Evolutionary conservation across 2,888 invertebrate genomes (phyloP), one percentile per base, ranked within the genome.

Genomic region (Drosophila meridiana): DNA sequence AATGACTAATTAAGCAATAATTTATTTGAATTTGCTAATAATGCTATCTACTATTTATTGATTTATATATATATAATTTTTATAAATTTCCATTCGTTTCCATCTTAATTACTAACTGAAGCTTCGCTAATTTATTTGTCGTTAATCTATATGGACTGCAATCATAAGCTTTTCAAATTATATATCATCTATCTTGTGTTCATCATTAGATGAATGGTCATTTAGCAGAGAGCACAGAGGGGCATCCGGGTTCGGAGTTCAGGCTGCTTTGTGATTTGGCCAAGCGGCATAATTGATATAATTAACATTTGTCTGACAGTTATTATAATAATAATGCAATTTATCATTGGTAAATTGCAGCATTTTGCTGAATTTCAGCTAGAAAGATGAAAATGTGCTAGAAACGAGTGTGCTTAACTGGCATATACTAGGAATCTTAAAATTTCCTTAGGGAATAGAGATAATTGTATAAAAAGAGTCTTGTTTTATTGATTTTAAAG

Each of bases 221-320:
- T 38, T 55, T 26, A 52, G 52, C 34, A 34, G 52, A 20, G 40
- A 11, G n/a, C 6, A 6, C 8, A 52, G n/a, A 9, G 50, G 50
- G n/a, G 32, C 32, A 38, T 55, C 38, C 36, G 40, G 13, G 40
- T 55, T 53, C 38, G 13, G 4, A 50, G 14, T n/a, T 53, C 53
- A 13, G 20, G 3, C 26, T 28, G 4, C 32, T 36, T 52, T 52
- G 34, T 3, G 34, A 36, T 34, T 52, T 52, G 34, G 52, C 52
- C 52, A 20, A 20, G 20, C 20, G 52, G 34, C 20, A 34, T 34
- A 34, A 52, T 34, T 20, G 32, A 20, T 34, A 52, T 36, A 53
- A 36, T 53, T 14, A 53, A 28, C 36, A 3, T 53, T 36, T 26
- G 34, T 38, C 28, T 38, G 26, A 53, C 36, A 53, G 26, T 14